Base-by-base conservation (phyloP, 2,888 invertebrate species). In the Drosophila vallismaia region DNA sequence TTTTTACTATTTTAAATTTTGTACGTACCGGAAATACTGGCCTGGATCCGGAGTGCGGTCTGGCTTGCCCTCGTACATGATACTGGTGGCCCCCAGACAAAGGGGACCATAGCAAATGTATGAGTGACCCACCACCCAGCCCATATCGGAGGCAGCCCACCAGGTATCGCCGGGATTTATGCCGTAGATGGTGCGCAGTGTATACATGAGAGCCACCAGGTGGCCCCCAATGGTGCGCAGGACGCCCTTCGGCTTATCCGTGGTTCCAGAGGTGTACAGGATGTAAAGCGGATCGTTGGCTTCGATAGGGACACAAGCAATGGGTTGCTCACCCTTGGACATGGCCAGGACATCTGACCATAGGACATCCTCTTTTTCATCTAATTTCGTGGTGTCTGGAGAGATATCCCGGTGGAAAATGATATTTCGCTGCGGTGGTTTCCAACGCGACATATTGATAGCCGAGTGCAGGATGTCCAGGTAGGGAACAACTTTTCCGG, bases 71-170 rank as follows among this genome's bases (percentile, higher is more conserved):
- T 98, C 96, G 87, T 96, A 97, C 92, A 97, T 94, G 19, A 97
- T 93, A 52, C 95, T 95, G 0, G 97, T 97, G 45, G 89, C 91
- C 0, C 97, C 96, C 74, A 95, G 94, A 0, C 97, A 92, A 4
- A 98, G 92, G 0, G 98, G 98, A 0, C 95, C 98, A 83, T 98
- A 98, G 90, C 97, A 97, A 78, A 98, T 98, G 90, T 97, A 98
- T 0, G 97, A 98, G 89, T 97, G 98, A 0, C 98, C 98, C 0
- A 98, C 98, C 0, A 98, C 98, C 97, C 97, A 97, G 9, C 97
- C 97, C 54, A 91, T 88, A 60, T 91, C 91, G 0, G 91, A 91
- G 4, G 98, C 98, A 0, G 97, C 97, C 10, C 96, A 95, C 97
- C 98, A 98, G 95, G 98, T 98, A 31, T 95, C 94, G 19, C 97